Conservation (phyloP, 2,888 invertebrate species). For the Trichacis sp. region DNA sequence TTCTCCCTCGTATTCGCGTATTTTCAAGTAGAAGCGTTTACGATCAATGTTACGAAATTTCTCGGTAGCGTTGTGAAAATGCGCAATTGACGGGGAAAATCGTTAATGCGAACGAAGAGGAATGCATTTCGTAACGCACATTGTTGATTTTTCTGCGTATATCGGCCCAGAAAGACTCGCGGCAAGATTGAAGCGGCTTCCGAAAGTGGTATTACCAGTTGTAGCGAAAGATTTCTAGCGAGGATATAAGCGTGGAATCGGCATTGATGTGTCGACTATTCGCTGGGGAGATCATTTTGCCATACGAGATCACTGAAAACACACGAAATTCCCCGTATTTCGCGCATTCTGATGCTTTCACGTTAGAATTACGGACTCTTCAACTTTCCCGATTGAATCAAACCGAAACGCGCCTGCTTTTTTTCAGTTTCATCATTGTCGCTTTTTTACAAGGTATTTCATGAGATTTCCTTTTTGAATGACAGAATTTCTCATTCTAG, state of each 20-base stretch:
- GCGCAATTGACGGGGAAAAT: too few relatives aligned
- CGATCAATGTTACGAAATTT: too few relatives aligned
- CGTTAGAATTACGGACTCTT: not conserved
- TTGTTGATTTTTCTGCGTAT: not conserved
- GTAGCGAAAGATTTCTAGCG: constrained; percentile 8
- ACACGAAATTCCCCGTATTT: not conserved
- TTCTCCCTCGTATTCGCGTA: too few relatives aligned
- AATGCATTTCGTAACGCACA: not conserved
- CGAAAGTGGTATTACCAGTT: constrained; percentile 15
- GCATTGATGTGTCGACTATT: constrained; percentile 11
- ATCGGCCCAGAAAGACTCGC: constrained; percentile 3
- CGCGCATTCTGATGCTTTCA: not conserved
- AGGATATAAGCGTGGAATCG: constrained; percentile 11
- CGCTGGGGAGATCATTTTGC: constrained; percentile 6
- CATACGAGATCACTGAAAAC: constrained; percentile 10
- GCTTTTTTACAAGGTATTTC: too few relatives aligned
- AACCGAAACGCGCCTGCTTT: not conserved
- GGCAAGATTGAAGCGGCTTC: constrained; percentile 7
- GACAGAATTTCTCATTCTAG: too few relatives aligned
- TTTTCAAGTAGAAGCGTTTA: too few relatives aligned
- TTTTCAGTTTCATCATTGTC: not conserved
- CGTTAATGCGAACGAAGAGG: too few relatives aligned
- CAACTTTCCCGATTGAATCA: not conserved
- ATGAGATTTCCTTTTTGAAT: too few relatives aligned
- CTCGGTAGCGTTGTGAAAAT: too few relatives aligned